phyloP scores from a whole-genome alignment of 2,797 vertebrate genomes.

The Lepilemur septentrionalis region DNA sequence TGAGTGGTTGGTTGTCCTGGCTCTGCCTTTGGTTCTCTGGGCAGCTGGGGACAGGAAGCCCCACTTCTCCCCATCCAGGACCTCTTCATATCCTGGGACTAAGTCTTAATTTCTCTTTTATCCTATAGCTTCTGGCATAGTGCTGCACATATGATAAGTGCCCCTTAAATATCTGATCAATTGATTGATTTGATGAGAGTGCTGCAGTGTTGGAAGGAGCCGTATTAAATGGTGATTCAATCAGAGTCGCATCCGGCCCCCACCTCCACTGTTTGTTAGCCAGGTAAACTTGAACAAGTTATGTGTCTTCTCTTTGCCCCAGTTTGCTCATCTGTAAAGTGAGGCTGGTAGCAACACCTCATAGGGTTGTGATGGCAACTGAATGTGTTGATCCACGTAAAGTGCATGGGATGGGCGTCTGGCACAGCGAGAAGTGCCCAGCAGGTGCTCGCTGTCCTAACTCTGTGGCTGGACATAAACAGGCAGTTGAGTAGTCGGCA shows the following conservation, averaged over 20 bases:
- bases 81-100: background rate
- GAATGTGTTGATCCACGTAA: background rate
- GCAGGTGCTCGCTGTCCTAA: background rate
- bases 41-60: background rate
- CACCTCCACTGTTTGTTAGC: background rate
- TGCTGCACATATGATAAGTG: background rate
- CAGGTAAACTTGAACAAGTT: background rate
- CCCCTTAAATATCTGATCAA: background rate
- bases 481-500: background rate
- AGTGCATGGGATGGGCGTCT: background rate
- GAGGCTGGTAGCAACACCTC: background rate
- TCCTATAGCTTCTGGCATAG: background rate
- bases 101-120: background rate
- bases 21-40: background rate
- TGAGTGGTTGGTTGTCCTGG: too few relatives aligned
- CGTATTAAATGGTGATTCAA: background rate
- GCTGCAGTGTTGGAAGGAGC: background rate
- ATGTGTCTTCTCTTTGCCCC: background rate
- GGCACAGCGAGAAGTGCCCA: background rate
- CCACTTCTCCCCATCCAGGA: background rate
- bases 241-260: background rate
- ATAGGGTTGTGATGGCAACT: rapidly evolving
- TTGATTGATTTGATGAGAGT: background rate
- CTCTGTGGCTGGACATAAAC: background rate
- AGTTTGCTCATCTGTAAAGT: background rate